Conservation (phyloP, 2,797 vertebrate species). For the Chrosomus eos region DNA sequence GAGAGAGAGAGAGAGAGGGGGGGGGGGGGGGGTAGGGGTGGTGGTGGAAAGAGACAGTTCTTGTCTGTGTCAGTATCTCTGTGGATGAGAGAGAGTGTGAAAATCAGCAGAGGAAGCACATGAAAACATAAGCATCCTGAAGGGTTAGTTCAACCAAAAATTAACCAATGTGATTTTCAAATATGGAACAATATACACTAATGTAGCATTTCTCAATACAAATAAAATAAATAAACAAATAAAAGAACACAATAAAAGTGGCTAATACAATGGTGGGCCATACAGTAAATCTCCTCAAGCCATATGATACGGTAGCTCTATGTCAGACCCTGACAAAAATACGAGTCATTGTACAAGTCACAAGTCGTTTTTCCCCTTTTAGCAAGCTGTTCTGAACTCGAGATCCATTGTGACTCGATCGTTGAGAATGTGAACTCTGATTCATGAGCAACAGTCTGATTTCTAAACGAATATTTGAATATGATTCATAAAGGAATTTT, state of each 20-base stretch:
- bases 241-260: neutral
- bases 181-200: neutral
- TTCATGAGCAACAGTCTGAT: neutral
- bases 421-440: neutral
- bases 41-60: constrained; percentile 6
- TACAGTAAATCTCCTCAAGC: neutral
- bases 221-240: neutral
- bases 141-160: neutral
- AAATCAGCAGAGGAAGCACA: neutral
- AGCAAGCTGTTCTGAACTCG: neutral
- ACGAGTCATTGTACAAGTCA: neutral
- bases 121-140: constrained; percentile 8
- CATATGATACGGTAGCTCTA: neutral
- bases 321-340: neutral
- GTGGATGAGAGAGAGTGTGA: neutral
- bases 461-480: neutral
- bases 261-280: neutral
- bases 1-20: neutral
- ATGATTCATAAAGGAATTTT: neutral
- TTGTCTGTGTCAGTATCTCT: constrained; percentile 31
- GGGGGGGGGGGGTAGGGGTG: neutral
- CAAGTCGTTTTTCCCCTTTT: neutral
- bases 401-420: neutral
- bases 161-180: neutral
- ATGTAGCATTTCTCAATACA: neutral